Percentiles rank a stretch among this genome's conserved stretches.
phyloP scores from a whole-genome alignment of 2,113 vertebrate species.

The Columba livia region DNA sequence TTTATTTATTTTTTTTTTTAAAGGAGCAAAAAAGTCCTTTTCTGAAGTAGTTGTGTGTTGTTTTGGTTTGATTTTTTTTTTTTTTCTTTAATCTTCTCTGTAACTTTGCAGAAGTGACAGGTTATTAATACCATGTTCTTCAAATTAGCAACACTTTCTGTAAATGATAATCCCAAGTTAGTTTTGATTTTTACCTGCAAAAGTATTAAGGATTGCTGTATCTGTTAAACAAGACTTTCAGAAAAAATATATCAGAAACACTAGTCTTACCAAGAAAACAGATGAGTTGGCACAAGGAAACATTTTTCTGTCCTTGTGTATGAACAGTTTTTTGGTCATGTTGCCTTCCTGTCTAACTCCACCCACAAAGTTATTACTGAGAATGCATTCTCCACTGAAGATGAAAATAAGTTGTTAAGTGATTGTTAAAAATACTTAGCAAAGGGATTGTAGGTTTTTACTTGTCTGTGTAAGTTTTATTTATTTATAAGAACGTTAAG shows the following conservation, averaged over 20 bases:
- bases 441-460: background rate
- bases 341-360: background rate
- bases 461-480: background rate
- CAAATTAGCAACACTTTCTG: background rate
- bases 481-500: background rate
- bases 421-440: background rate
- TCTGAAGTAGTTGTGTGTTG: background rate
- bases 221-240: background rate
- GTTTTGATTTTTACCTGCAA: background rate
- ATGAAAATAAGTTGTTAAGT: background rate
- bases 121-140: background rate
- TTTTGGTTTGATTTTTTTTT: background rate
- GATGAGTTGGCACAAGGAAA: slow-evolving; percentile 41
- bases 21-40: background rate
- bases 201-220: background rate
- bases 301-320: background rate
- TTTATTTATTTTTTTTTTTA: too few relatives aligned
- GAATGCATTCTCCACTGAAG: background rate
- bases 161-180: background rate
- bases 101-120: background rate
- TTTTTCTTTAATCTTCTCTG: background rate
- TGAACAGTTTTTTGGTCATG: background rate
- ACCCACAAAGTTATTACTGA: slow-evolving; percentile 22
- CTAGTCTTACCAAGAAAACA: background rate
- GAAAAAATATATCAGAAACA: background rate